These are phyloP conservation scores for Vanacampus margaritifer DNA, from an alignment of 2,113 vertebrate species.

Conservation along the genomic window DNA sequence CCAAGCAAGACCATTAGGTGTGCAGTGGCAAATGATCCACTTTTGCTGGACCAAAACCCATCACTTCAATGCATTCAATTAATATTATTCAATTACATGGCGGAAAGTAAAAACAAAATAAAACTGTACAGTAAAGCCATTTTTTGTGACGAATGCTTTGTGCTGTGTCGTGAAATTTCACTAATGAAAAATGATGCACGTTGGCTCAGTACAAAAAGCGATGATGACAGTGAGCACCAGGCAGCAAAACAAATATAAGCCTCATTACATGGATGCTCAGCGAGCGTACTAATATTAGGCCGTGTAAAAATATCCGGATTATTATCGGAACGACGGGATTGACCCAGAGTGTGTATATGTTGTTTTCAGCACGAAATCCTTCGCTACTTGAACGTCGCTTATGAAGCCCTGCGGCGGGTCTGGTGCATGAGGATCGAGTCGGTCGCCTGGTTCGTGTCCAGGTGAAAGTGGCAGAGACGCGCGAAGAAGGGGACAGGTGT, in stretches of 20 bases:
- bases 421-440: not conserved
- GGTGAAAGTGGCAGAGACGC: constrained; percentile 31
- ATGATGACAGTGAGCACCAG: not conserved
- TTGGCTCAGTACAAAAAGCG: not conserved
- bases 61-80: no score
- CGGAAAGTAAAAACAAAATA: no score
- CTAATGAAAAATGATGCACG: not conserved
- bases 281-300: constrained; percentile 52
- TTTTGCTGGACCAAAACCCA: no score
- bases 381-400: not conserved
- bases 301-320: constrained; percentile 53
- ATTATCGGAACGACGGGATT: constrained; percentile 32
- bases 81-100: no score
- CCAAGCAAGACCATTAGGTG: not conserved
- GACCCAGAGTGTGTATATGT: not conserved
- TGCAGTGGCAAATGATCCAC: not conserved
- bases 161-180: not conserved
- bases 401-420: not conserved
- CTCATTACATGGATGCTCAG: constrained; percentile 8
- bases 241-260: constrained; percentile 11
- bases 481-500: constrained; percentile 41
- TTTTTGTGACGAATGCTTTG: not conserved
- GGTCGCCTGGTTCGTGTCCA: constrained; percentile 2
- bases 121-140: no score
- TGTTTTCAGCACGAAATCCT: not conserved